Evolutionary conservation across 2,113 vertebrate genomes (phyloP), one percentile per base, ranked within the genome.

Genomic region (Pardalotus punctatus): DNA sequence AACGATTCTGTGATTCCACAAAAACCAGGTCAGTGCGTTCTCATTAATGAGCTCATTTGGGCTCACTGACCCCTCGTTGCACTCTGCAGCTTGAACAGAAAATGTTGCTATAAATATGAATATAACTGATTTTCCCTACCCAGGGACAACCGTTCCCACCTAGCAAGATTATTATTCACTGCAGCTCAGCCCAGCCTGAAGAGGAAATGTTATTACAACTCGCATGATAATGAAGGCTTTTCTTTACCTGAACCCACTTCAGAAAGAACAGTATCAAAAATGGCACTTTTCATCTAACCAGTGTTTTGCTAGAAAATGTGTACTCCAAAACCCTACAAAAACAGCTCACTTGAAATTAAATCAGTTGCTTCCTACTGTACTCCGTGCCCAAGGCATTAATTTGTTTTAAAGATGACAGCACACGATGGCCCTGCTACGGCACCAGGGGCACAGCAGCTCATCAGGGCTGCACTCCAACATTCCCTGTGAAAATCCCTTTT

Each of bases 241-340:
- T 77, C 88, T 96, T 83, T 92, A 95, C 86, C 70, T 91, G 62
- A 67, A 57, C 66, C 48, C n/a, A 86, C 83, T 95, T 93, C 95
- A 92, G 90, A 31, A 84, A 65, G 81, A 97, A 69, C 58, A 70
- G 72, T 79, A 86, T 82, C 81, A 91, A 83, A 95, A 97, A 86
- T 45, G 72, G 65, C 82, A 88, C 87, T 92, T 96, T 88, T 93
- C 94, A 95, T 95, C 71, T 65, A 42, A 88, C 45, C 86, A 81
- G 51, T 7, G 67, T 45, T 81, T 72, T 95, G 78, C 87, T 80
- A 36, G 67, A 71, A 95, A 65, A 43, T 0, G 12, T 11, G 28
- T 33, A 40, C 57, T 92, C 42, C 51, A 83, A 62, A 24, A 16
- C 48, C 77, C 53, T 23, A 48, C 17, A 19, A 45, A 80, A 86